These are phyloP conservation scores for Oenanthe melanoleuca DNA, from an alignment of 2,113 vertebrate species.

Conservation along the genomic window DNA sequence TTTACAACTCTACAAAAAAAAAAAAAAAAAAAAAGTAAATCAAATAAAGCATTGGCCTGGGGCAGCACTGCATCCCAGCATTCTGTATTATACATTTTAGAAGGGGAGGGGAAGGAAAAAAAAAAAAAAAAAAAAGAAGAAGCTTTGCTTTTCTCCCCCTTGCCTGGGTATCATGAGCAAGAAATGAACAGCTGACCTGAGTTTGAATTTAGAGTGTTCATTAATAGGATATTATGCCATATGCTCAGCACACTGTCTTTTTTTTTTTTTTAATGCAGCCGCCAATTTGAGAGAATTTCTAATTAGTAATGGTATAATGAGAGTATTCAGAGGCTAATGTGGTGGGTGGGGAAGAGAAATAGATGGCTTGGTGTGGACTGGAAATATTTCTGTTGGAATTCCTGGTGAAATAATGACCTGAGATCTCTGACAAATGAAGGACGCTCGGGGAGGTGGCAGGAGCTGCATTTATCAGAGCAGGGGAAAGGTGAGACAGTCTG, in stretches of 20 bases:
- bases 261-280: constrained; percentile 89
- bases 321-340: constrained; percentile 93
- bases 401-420: constrained; percentile 69
- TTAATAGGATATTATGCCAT: constrained; percentile 99
- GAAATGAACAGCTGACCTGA: constrained; percentile 96
- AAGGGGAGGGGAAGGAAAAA: neutral
- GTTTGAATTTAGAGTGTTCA: constrained; percentile 99
- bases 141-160: constrained; percentile 78
- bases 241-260: constrained; percentile 95
- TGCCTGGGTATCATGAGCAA: constrained; percentile 89
- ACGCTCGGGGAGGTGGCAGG: constrained; percentile 42
- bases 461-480: constrained; percentile 25
- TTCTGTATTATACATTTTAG: constrained; percentile 83
- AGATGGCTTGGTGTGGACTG: constrained; percentile 78
- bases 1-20: neutral
- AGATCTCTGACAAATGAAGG: constrained; percentile 69
- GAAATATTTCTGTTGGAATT: constrained; percentile 71
- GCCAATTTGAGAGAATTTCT: constrained; percentile 97
- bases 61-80: constrained; percentile 65
- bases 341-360: constrained; percentile 83
- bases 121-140: constrained; percentile 63
- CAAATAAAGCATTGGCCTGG: constrained; percentile 78
- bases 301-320: constrained; percentile 99
- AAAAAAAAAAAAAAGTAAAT: constrained; percentile 79
- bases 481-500: neutral